phyloP scores from a whole-genome alignment of 37 sponge, comb jelly and placozoan genomes.

The Petrosia ficiformis region DNA sequence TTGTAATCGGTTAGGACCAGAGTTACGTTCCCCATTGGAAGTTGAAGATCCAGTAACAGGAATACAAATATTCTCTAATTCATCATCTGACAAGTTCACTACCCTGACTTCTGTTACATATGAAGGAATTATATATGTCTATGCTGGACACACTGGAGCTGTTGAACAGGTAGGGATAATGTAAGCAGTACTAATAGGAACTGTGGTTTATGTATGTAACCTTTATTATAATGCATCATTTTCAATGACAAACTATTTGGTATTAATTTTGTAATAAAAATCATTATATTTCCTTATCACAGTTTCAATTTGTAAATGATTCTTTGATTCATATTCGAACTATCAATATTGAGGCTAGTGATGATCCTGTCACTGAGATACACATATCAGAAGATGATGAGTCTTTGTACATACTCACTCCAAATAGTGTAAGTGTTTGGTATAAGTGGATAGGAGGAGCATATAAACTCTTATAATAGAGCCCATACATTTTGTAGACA shows the following conservation, averaged over 20 bases:
- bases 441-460: too few relatives aligned
- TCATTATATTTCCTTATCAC: background rate
- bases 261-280: background rate
- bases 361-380: background rate
- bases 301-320: background rate
- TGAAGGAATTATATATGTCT: background rate
- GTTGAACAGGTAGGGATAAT: constrained; percentile 2
- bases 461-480: too few relatives aligned
- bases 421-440: background rate
- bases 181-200: background rate
- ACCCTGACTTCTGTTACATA: background rate
- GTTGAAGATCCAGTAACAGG: background rate
- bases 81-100: background rate
- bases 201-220: too few relatives aligned
- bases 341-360: background rate
- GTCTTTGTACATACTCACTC: background rate
- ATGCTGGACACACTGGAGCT: background rate
- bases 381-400: background rate
- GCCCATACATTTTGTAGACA: too few relatives aligned
- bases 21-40: background rate
- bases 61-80: background rate
- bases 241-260: too few relatives aligned
- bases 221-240: too few relatives aligned
- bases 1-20: background rate
- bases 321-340: constrained; percentile 2